Base-by-base conservation (phyloP, 2,888 invertebrate species). In the Linnaemya tessellans region DNA sequence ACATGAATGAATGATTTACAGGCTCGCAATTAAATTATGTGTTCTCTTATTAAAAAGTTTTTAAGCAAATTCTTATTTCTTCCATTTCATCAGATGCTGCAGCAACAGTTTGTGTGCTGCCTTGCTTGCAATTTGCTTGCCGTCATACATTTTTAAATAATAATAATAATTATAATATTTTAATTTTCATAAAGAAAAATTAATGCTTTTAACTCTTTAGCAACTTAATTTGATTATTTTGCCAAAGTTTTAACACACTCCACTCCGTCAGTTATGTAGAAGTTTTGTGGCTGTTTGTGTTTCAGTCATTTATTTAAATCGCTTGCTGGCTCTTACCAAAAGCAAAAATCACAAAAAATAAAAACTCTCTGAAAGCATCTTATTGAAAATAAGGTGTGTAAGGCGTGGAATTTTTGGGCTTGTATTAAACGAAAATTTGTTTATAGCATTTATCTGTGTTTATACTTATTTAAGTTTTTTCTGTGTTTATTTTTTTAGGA, bases 391-490 rank as follows among this genome's bases (percentile, higher is more conserved):
- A 85, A 85, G 85, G 85, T 85, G 85, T 85, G 84, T 85, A 78
- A 85, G 74, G 81, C 81, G 78, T 79, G 85, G 85, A 85, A 85
- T 85, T 85, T 85, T 85, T 85, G 79, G 85, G 85, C 81, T 85
- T 85, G 85, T 79, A 85, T 81, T 85, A 75, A 77, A 71, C 64
- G 62, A 68, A 68, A 80, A 62, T 74, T 84, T 83, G 56, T 77
- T 80, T 77, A 80, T 64, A 74, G 35, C 60, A 68, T 64, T 83
- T 83, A 73, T 60, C 68, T 38, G 43, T 68, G 62, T 74, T 56
- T 64, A 51, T 80, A 30, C 67, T 51, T 30, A 30, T 67, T 78
- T 35, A 67, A 38, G 11, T 60, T 38, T 56, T 46, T 51, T 51
- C 20, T 25, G 25, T 73, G 30, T 38, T 8, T 51, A 11, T 20